Base-by-base conservation (phyloP, 2,888 invertebrate genomes). In the Invenusta paracnida region DNA sequence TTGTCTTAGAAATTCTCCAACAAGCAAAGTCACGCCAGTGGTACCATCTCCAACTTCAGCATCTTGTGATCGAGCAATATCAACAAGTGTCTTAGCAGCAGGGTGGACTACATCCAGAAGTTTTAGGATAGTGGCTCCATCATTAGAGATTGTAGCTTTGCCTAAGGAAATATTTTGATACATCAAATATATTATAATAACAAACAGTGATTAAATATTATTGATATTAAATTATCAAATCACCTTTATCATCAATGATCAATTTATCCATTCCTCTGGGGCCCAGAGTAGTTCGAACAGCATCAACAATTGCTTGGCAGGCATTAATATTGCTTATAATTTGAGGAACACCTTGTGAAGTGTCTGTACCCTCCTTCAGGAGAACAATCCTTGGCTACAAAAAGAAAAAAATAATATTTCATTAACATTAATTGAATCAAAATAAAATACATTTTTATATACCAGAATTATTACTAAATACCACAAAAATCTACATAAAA, bases 201-300 rank as follows among this genome's bases (percentile, higher is more conserved):
- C 17, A 48, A 48, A 48, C 17, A 11, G 48, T 48, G 17, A 48
- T 48, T 11, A 48, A 48, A 11, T 5, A 48, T 17, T 48, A 48
- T 48, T 48, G 48, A 48, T 48, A 48, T 11, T 48, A 48, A 48
- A 48, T 48, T 48, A 48, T 48, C 73, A 13, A 73, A 5, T 25
- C 88, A 86, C 97, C 96, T 88, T 93, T 93, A 87, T 93, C 93
- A 90, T 96, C 95, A 0, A 99, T 97, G 87, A 99, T 96, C 84
- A 99, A 93, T 92, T 99, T 99, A 92, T 99, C 99, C 97, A 99
- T 97, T 88, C 99, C 99, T 30, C 99, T 94, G 1, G 99, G 99
- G 81, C 99, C 99, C 73, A 99, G 93, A 0, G 99, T 99, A 0
- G 99, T 99, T 86, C 98, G 94, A 87, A 98, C 96, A 67, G 97